These are phyloP conservation scores for Dicrurus megarhynchus DNA, from an alignment of 2,113 vertebrate genomes.

Conservation along the genomic window DNA sequence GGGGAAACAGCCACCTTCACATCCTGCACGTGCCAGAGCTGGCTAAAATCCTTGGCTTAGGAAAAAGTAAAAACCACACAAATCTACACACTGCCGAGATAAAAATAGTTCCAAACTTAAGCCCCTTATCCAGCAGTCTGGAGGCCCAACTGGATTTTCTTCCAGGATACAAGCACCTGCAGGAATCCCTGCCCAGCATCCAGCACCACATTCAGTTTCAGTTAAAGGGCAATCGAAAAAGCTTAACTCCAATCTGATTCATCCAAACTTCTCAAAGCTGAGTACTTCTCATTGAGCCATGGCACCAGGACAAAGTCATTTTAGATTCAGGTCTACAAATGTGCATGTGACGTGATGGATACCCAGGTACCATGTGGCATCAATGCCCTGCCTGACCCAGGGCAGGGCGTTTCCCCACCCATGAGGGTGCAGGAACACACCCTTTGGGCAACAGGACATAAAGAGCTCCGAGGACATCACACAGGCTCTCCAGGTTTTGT, in stretches of 20 bases:
- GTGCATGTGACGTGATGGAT: rapidly evolving
- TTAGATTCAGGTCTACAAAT: not conserved
- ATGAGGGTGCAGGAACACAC: rapidly evolving
- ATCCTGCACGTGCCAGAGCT: rapidly evolving
- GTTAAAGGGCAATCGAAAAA: not conserved
- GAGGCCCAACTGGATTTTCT: not conserved
- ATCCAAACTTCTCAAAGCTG: not conserved
- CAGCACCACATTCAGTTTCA: not conserved
- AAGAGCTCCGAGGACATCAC: not conserved
- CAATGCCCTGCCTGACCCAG: not conserved
- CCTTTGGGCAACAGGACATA: not conserved
- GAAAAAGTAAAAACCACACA: not conserved
- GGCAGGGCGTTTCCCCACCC: not conserved
- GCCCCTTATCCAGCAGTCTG: not conserved
- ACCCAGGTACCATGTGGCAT: rapidly evolving
- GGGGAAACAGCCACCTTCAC: not conserved
- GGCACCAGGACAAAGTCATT: not conserved
- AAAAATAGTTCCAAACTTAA: not conserved
- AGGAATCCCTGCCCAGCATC: not conserved
- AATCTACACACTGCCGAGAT: rapidly evolving
- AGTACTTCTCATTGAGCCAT: not conserved
- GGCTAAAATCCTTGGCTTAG: not conserved
- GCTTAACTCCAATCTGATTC: not conserved
- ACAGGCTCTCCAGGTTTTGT: not conserved
- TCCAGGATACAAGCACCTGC: not conserved